Percentiles rank a stretch among this genome's conserved stretches.
These are phyloP conservation scores for Callopanchax toddi DNA, from an alignment of 2,113 vertebrate genomes.

Conservation along the genomic window DNA sequence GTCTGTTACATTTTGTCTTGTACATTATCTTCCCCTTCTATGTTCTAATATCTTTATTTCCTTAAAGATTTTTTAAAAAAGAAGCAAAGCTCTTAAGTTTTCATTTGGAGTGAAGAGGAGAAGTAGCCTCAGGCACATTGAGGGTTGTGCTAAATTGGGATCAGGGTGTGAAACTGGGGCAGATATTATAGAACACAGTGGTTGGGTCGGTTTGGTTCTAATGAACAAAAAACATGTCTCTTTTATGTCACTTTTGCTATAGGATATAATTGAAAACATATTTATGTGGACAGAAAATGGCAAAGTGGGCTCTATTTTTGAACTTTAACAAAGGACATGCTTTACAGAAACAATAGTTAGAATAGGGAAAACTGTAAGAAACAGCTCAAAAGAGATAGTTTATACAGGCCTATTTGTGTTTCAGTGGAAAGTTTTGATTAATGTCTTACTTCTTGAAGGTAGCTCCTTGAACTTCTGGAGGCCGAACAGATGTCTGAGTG, in stretches of 20 bases:
- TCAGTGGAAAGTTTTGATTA: too few species aligned
- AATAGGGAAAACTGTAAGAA: too few species aligned
- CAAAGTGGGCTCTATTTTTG: background rate
- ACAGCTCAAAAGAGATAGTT: too few species aligned
- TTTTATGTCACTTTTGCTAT: background rate
- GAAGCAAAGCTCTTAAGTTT: too few species aligned
- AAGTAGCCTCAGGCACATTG: conserved; percentile 17
- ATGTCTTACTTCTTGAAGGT: too few species aligned
- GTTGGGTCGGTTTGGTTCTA: background rate
- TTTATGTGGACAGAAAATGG: background rate
- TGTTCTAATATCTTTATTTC: background rate
- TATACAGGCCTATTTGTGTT: too few species aligned
- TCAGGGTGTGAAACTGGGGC: conserved; percentile 38
- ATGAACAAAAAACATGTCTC: conserved; percentile 2
- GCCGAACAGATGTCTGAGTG: too few species aligned
- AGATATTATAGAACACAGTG: background rate
- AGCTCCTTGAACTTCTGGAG: too few species aligned
- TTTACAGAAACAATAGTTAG: too few species aligned
- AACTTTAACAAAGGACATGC: too few species aligned
- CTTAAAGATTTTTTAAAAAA: background rate
- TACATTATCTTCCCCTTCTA: background rate
- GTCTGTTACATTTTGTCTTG: background rate
- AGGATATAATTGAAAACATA: too few species aligned
- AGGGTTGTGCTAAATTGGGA: conserved; percentile 47
- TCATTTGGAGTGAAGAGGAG: conserved; percentile 7